Percentiles rank a stretch among this genome's conserved stretches.
These are phyloP conservation scores for Hipparchia semele DNA, from an alignment of 2,888 invertebrate genomes.

Conservation along the genomic window DNA sequence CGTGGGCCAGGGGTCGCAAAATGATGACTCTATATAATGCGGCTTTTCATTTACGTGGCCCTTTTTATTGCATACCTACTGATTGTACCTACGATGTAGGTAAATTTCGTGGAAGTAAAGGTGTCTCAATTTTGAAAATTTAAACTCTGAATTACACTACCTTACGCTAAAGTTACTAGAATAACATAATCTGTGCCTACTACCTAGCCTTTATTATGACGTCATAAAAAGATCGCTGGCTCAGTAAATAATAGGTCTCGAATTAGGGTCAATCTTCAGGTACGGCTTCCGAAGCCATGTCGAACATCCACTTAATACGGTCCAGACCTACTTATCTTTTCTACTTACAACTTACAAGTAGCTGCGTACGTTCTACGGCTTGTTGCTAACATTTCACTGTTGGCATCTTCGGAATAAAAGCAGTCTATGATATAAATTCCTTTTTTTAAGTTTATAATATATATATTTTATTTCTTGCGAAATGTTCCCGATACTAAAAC, in stretches of 20 bases:
- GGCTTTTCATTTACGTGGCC: slow-evolving; percentile 2
- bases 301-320: slow-evolving; percentile 37
- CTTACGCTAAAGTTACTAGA: too few species aligned
- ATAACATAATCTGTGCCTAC: too few species aligned
- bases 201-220: not conserved
- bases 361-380: not conserved
- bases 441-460: too few species aligned
- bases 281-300: slow-evolving; percentile 43
- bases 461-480: too few species aligned
- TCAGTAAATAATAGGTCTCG: slow-evolving; percentile 23
- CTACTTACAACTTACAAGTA: not conserved
- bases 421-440: too few species aligned
- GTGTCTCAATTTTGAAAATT: too few species aligned
- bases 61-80: not conserved
- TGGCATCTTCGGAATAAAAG: not conserved
- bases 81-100: not conserved
- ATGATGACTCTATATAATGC: not conserved
- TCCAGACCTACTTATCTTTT: slow-evolving; percentile 28
- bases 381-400: not conserved
- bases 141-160: too few species aligned
- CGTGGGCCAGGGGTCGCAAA: not conserved
- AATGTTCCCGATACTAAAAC: too few species aligned
- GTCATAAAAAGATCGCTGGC: slow-evolving; percentile 8
- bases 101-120: not conserved
- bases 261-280: slow-evolving; percentile 30